phyloP scores from a whole-genome alignment of 2,888 invertebrate species.

The Brachyptera risi region DNA sequence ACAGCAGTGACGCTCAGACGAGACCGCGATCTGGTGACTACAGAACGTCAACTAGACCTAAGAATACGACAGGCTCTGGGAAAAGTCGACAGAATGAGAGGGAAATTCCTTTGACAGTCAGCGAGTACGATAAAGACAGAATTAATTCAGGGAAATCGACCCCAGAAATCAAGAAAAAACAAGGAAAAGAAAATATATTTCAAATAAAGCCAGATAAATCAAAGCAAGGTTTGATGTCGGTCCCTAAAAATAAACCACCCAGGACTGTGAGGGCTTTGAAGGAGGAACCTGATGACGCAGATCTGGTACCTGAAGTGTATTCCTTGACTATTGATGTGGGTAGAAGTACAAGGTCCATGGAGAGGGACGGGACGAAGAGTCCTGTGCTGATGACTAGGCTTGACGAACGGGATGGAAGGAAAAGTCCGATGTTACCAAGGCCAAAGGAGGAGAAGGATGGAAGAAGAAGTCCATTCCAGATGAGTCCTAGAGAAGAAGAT shows the following conservation, averaged over 20 bases:
- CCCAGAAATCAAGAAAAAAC: neutral
- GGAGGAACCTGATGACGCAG: neutral
- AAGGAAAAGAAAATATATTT: neutral
- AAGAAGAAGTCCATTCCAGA: neutral
- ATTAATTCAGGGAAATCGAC: neutral
- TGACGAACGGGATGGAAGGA: neutral
- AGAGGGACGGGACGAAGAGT: constrained; percentile 13
- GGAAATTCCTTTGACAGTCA: neutral
- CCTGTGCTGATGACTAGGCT: neutral
- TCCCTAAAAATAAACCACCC: neutral
- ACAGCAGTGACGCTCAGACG: neutral
- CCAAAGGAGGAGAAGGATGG: neutral
- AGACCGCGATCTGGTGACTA: too few species aligned
- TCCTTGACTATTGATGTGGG: constrained; percentile 10
- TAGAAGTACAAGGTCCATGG: constrained; percentile 7
- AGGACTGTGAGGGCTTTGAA: neutral
- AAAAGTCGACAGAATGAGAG: neutral
- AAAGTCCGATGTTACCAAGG: neutral
- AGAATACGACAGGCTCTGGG: neutral
- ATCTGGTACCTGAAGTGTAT: neutral
- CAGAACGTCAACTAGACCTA: too few species aligned
- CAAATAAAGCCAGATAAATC: neutral
- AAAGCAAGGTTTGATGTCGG: neutral
- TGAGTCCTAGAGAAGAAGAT: constrained; percentile 27
- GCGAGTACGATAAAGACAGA: neutral